Evolutionary conservation across 1,140 invertebrate genomes (phyloP).

Genomic region (Augochlora pura): DNA sequence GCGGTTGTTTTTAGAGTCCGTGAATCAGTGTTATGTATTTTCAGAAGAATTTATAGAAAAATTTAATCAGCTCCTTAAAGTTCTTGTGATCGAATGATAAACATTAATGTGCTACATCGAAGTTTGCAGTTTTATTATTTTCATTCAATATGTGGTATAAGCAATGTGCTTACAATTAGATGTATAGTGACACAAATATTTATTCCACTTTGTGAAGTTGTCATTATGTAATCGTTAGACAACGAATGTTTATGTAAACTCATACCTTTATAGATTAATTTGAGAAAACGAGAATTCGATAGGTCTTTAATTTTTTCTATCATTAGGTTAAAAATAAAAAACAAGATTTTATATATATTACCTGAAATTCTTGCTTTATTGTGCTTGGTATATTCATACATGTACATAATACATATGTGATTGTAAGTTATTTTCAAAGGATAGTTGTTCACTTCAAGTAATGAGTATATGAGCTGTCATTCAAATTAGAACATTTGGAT

Average conservation of each 20-base stretch:
- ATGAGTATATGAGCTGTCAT: not conserved
- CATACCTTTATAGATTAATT: not conserved
- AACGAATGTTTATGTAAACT: not conserved
- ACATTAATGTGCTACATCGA: not conserved
- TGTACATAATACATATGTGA: not conserved
- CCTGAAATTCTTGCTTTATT: not conserved
- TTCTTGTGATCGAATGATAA: not conserved
- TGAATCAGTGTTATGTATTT: not conserved
- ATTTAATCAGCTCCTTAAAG: not conserved
- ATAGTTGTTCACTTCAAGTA: not conserved
- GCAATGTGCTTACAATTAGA: slow-evolving; percentile 22
- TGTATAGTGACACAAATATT: slow-evolving; percentile 43
- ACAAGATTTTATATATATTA: not conserved
- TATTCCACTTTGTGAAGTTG: slow-evolving; percentile 44
- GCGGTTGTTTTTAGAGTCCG: slow-evolving; percentile 22
- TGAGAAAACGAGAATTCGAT: not conserved
- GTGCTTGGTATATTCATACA: not conserved
- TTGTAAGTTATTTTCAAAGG: not conserved
- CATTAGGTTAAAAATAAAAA: slow-evolving; percentile 4
- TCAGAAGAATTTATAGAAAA: not conserved
- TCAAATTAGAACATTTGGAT: not conserved
- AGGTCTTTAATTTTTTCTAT: not conserved
- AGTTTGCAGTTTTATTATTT: not conserved
- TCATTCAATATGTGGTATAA: slow-evolving; percentile 7
- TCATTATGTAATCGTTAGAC: slow-evolving; percentile 56